phyloP scores from a whole-genome alignment of 2,113 vertebrate species.

The Hylia prasina region DNA sequence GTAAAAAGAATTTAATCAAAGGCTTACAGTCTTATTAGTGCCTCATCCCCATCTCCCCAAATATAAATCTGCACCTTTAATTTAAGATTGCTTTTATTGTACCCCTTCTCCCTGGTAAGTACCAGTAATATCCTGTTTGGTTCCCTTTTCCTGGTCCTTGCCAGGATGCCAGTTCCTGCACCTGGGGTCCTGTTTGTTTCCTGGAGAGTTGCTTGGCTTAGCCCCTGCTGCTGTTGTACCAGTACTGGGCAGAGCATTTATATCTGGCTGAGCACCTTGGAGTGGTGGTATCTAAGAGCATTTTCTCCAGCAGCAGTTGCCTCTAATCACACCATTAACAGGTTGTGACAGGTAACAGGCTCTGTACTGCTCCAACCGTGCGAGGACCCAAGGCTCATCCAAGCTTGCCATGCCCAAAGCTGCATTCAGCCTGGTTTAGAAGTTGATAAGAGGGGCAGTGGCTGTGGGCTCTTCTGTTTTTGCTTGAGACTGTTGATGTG shows the following conservation, averaged over 20 bases:
- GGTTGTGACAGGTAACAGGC: neutral
- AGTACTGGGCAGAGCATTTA: neutral
- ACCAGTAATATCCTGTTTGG: neutral
- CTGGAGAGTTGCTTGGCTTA: neutral
- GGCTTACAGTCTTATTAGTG: rapidly evolving
- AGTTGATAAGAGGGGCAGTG: neutral
- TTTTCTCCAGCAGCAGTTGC: neutral
- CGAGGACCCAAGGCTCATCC: too few relatives aligned
- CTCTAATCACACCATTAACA: neutral
- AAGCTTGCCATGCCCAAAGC: neutral
- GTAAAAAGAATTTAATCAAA: neutral
- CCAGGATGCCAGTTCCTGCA: neutral
- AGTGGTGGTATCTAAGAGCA: rapidly evolving
- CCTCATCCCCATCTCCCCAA: neutral
- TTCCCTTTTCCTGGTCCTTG: neutral
- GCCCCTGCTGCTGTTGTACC: neutral
- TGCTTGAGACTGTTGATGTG: neutral
- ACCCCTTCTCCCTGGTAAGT: neutral
- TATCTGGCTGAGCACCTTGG: neutral
- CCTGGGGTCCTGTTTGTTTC: neutral
- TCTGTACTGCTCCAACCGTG: neutral
- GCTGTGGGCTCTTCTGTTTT: neutral
- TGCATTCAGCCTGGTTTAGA: neutral
- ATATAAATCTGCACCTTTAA: neutral
- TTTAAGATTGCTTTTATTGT: neutral